Percentiles rank a stretch among this genome's conserved stretches.
Conservation (phyloP, 2,113 vertebrate genomes). For the Artemisiospiza belli region DNA sequence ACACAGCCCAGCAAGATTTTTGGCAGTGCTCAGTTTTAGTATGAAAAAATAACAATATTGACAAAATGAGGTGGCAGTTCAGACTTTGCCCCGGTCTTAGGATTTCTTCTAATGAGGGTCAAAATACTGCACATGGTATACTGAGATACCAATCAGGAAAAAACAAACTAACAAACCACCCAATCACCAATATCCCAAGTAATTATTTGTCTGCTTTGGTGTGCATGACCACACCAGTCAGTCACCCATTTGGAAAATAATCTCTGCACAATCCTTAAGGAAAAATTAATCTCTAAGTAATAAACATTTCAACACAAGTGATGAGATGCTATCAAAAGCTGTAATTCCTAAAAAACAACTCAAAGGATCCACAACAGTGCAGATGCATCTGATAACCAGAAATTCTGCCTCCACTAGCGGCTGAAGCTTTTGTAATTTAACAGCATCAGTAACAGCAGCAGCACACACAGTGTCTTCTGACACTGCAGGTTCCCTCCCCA, state of each 20-base stretch:
- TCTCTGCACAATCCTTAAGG: background rate
- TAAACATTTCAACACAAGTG: background rate
- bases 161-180: background rate
- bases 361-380: background rate
- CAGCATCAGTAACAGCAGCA: background rate
- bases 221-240: background rate
- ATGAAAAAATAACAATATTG: background rate
- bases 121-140: background rate
- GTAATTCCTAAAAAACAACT: background rate
- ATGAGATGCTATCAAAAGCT: background rate
- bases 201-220: background rate
- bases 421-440: background rate
- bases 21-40: background rate
- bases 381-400: background rate
- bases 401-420: background rate
- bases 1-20: background rate
- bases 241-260: background rate
- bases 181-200: rapidly evolving
- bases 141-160: background rate
- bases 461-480: background rate
- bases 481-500: background rate
- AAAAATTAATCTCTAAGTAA: background rate
- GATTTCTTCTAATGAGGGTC: background rate
- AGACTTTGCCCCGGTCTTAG: background rate
- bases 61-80: background rate